Percentiles rank a stretch among this genome's conserved stretches.
phyloP scores from a whole-genome alignment of 1,140 invertebrate species.

The Stratiolaelaps scimitus region DNA sequence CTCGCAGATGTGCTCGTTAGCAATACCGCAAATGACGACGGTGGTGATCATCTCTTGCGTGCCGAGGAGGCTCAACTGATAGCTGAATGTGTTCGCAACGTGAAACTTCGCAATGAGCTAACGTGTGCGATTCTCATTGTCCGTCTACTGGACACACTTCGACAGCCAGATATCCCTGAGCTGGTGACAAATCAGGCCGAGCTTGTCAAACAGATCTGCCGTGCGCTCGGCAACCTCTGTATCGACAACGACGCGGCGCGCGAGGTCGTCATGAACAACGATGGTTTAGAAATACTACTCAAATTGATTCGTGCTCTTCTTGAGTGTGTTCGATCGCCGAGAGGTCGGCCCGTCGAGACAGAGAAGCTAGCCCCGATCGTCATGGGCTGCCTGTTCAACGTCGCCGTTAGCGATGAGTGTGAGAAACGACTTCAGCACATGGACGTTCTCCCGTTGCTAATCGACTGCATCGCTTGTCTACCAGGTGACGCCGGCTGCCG shows the following conservation, averaged over 20 bases:
- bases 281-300: neutral
- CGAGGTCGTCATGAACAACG: neutral
- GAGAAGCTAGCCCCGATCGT: neutral
- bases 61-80: too few species aligned
- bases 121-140: too few species aligned
- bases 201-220: slow-evolving; percentile 7
- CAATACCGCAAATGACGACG: too few species aligned
- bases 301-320: neutral
- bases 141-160: too few species aligned
- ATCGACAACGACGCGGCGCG: slow-evolving; percentile 6
- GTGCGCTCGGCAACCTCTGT: slow-evolving; percentile 8
- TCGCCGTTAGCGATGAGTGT: neutral
- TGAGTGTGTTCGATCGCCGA: too few species aligned
- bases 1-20: too few species aligned
- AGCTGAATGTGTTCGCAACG: too few species aligned
- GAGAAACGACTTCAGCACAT: neutral
- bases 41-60: too few species aligned
- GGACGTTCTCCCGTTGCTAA: neutral
- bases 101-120: too few species aligned
- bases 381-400: slow-evolving; percentile 15
- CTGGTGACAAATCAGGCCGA: too few species aligned
- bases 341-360: neutral
- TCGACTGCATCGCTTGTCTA: neutral
- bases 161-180: too few species aligned
- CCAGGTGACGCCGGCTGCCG: neutral